Conservation (phyloP, 2,888 invertebrate genomes). For the Bombyx huttoni region DNA sequence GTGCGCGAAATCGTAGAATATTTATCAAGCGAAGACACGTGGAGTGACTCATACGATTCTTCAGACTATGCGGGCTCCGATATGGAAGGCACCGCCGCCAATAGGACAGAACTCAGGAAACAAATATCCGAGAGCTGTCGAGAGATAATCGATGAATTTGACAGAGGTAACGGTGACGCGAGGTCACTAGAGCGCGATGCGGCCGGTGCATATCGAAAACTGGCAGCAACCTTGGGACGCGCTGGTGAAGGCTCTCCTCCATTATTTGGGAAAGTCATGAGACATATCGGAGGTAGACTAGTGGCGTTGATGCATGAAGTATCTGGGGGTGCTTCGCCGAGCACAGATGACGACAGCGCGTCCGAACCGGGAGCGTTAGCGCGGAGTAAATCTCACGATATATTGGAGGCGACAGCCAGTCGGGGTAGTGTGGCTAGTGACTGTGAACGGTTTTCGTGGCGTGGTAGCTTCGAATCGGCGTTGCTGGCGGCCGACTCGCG, state of each 20-base stretch:
- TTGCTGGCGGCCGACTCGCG: conserved; percentile 89
- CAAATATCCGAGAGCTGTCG: conserved; percentile 91
- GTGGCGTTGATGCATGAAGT: conserved; percentile 95
- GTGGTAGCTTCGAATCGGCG: conserved; percentile 94
- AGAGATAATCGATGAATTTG: conserved; percentile 90
- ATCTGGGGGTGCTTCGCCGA: conserved; percentile 82
- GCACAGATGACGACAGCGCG: conserved; percentile 81
- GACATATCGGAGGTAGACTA: conserved; percentile 88
- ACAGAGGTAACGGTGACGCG: conserved; percentile 76
- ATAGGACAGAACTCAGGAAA: conserved; percentile 81
- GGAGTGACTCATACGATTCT: conserved; percentile 94
- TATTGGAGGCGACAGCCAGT: conserved; percentile 75
- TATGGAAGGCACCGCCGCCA: conserved; percentile 77
- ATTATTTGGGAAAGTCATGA: conserved; percentile 91
- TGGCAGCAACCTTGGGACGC: conserved; percentile 87
- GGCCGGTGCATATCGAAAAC: conserved; percentile 87
- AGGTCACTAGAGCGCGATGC: conserved; percentile 79
- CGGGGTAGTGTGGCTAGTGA: conserved; percentile 83
- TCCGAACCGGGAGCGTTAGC: conserved; percentile 79
- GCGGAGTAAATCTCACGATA: conserved; percentile 87
- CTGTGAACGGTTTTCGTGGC: conserved; percentile 91
- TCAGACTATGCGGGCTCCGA: conserved; percentile 94
- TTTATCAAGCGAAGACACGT: conserved; percentile 91
- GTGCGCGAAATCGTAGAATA: conserved; percentile 94
- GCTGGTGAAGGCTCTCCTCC: conserved; percentile 83